phyloP scores from a whole-genome alignment of 2,113 vertebrate genomes.

The Pluvianellus socialis region DNA sequence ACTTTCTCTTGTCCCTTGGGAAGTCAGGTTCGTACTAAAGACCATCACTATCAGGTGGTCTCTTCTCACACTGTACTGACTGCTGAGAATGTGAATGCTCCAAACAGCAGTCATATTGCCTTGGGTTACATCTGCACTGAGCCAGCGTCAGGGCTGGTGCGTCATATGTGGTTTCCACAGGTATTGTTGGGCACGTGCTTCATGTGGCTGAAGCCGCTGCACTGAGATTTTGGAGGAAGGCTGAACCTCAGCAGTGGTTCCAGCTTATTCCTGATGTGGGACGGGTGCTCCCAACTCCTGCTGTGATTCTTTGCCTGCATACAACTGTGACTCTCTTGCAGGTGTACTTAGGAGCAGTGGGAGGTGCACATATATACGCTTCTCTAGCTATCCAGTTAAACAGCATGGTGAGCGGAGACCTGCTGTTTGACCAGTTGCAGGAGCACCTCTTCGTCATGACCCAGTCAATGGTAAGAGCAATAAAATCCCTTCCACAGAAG shows the following conservation, averaged over 20 bases:
- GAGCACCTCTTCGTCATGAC: constrained; percentile 94
- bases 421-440: constrained; percentile 86
- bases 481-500: neutral
- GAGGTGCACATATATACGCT: constrained; percentile 82
- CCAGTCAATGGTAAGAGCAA: constrained; percentile 80
- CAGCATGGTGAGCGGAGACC: constrained; percentile 85
- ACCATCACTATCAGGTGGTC: fast-evolving
- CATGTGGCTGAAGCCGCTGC: neutral
- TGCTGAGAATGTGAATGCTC: neutral
- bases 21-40: neutral
- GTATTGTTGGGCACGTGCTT: neutral
- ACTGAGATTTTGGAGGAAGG: neutral
- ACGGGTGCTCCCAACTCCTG: neutral
- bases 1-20: neutral
- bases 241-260: neutral
- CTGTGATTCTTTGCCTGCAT: neutral
- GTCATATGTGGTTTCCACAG: fast-evolving
- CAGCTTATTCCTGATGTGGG: neutral
- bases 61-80: neutral
- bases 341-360: constrained; percentile 86
- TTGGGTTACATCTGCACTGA: neutral
- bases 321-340: constrained; percentile 48
- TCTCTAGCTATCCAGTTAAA: constrained; percentile 82
- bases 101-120: fast-evolving
- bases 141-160: neutral